Base-by-base conservation (phyloP, 1,140 invertebrate species). In the Drosophila repleta region DNA sequence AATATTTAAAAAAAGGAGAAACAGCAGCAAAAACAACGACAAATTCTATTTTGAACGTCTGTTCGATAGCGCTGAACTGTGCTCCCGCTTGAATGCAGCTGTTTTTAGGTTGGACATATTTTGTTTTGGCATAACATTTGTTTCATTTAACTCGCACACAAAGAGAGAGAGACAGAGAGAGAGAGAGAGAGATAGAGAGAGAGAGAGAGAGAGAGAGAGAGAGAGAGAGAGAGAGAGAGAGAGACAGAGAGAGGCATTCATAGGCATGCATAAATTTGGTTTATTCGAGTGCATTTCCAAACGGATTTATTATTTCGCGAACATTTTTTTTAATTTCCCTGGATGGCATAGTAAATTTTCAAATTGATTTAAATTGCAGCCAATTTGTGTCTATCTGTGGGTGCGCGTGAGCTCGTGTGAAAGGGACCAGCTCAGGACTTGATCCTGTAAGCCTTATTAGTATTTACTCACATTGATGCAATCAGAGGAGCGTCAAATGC, bases 351-450 rank as follows among this genome's bases (percentile, higher is more conserved):
- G 63, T 58, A 75, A 83, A 83, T 87, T 77, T 69, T 51, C 66
- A 82, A 84, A 85, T 85, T 85, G 74, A 87, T 82, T 85, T 85
- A 74, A 87, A 87, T 82, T 87, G 78, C 65, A 68, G 66, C 63
- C 81, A 74, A 84, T 85, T 74, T 63, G 58, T 56, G 49, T 11
- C 8, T 53, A 10, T 63, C 6, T 48, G 5, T 11, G 35, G 35
- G 13, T 35, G 4, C 24, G 18, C 10, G 37, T 21, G 26, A 4
- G 37, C 10, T 3, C 43, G 35, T 15, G 15, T 37, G 37, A 26
- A 48, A 46, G 29, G 17, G 29, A 26, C 1, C 15, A 60, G 57
- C 11, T 60, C 41, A 35, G 52, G 41, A n/a, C 32, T 41, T 71
- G 68, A 71, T 66, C 68, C 53, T 41, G 53, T 71, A 71, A 71